A percentile compares a stretch with the other conserved stretches of the same genome.
phyloP scores from a whole-genome alignment of 2,888 invertebrate species.

The Rhaphigaster nebulosa region DNA sequence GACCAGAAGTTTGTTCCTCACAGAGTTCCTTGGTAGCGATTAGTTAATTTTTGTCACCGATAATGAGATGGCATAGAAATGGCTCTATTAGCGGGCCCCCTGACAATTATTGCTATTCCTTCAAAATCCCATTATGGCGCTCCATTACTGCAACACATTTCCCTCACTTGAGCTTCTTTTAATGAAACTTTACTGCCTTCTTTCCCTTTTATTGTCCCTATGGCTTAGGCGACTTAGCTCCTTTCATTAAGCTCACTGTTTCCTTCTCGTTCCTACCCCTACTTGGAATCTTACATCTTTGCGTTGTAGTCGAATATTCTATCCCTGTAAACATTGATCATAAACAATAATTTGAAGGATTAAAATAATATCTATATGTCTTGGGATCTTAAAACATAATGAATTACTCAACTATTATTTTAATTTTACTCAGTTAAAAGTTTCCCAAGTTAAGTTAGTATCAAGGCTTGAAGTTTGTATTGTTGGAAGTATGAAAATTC shows the following conservation, averaged over 20 bases:
- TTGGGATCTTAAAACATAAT: too few relatives aligned
- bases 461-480: too few relatives aligned
- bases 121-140: constrained; percentile 21
- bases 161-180: constrained; percentile 44
- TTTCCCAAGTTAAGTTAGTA: too few relatives aligned
- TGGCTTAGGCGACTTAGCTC: constrained; percentile 20
- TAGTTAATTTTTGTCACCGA: constrained; percentile 16
- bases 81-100: background rate
- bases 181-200: constrained; percentile 47
- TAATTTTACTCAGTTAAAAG: too few relatives aligned
- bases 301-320: background rate
- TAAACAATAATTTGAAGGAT: background rate
- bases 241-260: background rate
- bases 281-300: background rate
- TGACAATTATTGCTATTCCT: constrained; percentile 37
- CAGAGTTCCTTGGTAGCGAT: background rate
- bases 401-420: too few relatives aligned
- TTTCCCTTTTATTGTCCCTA: constrained; percentile 45
- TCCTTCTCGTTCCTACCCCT: background rate
- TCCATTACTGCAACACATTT: constrained; percentile 32
- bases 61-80: constrained; percentile 32
- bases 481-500: too few relatives aligned
- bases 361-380: too few relatives aligned
- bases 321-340: background rate
- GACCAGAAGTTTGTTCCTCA: constrained; percentile 12